phyloP scores from a whole-genome alignment of 1,140 invertebrate species.

The Archivesica marissinica region DNA sequence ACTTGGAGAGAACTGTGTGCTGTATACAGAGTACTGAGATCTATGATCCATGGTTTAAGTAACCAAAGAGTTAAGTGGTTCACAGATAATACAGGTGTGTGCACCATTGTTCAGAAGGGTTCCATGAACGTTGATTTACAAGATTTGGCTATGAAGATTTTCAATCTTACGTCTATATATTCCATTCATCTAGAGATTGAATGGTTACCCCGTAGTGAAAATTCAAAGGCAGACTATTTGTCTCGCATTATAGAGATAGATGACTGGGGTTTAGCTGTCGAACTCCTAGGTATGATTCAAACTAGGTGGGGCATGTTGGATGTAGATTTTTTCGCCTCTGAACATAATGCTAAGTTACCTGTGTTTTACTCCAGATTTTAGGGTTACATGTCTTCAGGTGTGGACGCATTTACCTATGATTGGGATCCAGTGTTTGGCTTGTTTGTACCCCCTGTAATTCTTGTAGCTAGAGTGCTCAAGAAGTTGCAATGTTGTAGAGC shows the following conservation, averaged over 20 bases:
- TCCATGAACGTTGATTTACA: conserved; percentile 42
- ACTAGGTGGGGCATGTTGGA: conserved; percentile 6
- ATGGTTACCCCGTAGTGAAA: conserved; percentile 45
- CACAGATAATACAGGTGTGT: conserved; percentile 34
- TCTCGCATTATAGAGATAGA: conserved; percentile 39
- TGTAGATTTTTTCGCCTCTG: conserved; percentile 22
- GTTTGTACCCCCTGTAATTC: conserved; percentile 13
- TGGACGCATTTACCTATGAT: conserved; percentile 13
- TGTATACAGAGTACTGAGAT: not conserved
- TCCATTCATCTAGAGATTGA: conserved; percentile 7
- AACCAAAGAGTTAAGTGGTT: conserved; percentile 14
- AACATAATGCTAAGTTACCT: not conserved
- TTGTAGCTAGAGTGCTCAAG: conserved; percentile 2
- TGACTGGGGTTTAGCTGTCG: conserved; percentile 38
- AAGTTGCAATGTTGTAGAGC: not conserved
- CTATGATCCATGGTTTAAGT: not conserved
- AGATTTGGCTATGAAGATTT: conserved; percentile 43
- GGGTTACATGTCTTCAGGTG: not conserved
- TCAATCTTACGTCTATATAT: not conserved
- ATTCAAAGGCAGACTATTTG: conserved; percentile 45
- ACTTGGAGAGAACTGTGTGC: conserved; percentile 42
- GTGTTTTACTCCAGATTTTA: conserved; percentile 23
- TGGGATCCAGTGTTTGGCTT: not conserved
- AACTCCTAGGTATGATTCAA: conserved; percentile 8
- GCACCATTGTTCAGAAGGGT: conserved; percentile 35